phyloP scores from a whole-genome alignment of 2,113 vertebrate genomes.

The Cyprinodon brontotheroides region DNA sequence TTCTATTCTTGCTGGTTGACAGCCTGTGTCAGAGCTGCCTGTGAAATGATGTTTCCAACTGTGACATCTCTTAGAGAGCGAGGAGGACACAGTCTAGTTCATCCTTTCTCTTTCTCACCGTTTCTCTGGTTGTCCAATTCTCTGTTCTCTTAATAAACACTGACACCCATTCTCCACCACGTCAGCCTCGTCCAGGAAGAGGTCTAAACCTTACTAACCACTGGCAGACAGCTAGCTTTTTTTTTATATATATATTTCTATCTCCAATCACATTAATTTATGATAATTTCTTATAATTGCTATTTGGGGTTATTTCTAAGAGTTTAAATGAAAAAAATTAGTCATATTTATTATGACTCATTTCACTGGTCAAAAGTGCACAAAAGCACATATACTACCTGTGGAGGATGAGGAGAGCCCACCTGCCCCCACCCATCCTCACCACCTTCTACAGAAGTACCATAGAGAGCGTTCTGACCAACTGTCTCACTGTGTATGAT shows the following conservation, averaged over 20 bases:
- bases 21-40: slow-evolving; percentile 66
- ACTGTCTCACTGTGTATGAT: no score
- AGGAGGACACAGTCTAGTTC: slow-evolving; percentile 45
- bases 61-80: slow-evolving; percentile 66
- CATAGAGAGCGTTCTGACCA: no score
- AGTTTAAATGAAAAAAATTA: neutral
- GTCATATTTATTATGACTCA: no score
- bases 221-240: neutral
- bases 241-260: neutral
- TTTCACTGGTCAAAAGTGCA: no score
- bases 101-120: slow-evolving; percentile 8
- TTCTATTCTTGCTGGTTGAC: slow-evolving; percentile 62
- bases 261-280: neutral
- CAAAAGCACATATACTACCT: no score
- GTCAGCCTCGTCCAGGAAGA: slow-evolving; percentile 20
- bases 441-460: no score
- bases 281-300: neutral
- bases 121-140: slow-evolving; percentile 20
- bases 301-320: neutral
- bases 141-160: slow-evolving; percentile 39
- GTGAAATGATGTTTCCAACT: slow-evolving; percentile 70
- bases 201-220: neutral
- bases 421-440: no score
- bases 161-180: slow-evolving; percentile 37
- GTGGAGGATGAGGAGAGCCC: no score